Conservation (phyloP, 2,797 vertebrate genomes). For the Catharus ustulatus region DNA sequence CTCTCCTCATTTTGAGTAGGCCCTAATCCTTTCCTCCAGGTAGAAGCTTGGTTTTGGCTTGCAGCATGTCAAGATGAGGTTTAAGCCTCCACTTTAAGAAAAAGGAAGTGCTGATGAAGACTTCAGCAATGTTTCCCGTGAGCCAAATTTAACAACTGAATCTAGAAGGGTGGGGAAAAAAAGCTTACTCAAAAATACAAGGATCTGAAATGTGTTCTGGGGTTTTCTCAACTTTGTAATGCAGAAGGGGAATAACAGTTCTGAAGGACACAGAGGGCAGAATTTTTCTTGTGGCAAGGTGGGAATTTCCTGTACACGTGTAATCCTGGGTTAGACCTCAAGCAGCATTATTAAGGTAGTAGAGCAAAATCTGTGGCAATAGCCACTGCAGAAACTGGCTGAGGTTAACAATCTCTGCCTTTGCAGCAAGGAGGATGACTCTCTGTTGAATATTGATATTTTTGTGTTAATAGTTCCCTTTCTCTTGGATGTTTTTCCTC, state of each 20-base stretch:
- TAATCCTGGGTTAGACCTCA: background rate
- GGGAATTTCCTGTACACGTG: background rate
- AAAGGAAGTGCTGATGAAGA: background rate
- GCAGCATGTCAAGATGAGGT: background rate
- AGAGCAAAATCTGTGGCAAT: background rate
- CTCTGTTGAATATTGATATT: background rate
- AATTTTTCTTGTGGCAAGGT: slow-evolving; percentile 28
- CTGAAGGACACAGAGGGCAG: background rate
- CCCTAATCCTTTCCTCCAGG: background rate
- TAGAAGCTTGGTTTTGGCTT: background rate
- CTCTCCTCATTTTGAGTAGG: background rate
- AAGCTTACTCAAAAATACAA: background rate
- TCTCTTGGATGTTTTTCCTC: background rate
- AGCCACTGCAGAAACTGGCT: background rate
- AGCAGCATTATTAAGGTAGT: background rate
- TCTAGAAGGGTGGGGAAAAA: background rate
- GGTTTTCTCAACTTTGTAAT: slow-evolving; percentile 25
- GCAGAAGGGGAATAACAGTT: slow-evolving; percentile 47
- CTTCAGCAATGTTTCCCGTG: background rate
- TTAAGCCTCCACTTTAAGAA: background rate
- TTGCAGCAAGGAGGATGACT: background rate
- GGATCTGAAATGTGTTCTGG: slow-evolving; percentile 41
- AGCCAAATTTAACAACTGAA: background rate
- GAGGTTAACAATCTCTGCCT: background rate
- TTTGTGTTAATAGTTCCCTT: background rate